Percentiles rank a stretch among this genome's conserved stretches.
These are phyloP conservation scores for Spatulosminthurus flaviceps DNA, from an alignment of 2,888 invertebrate genomes.

Conservation along the genomic window DNA sequence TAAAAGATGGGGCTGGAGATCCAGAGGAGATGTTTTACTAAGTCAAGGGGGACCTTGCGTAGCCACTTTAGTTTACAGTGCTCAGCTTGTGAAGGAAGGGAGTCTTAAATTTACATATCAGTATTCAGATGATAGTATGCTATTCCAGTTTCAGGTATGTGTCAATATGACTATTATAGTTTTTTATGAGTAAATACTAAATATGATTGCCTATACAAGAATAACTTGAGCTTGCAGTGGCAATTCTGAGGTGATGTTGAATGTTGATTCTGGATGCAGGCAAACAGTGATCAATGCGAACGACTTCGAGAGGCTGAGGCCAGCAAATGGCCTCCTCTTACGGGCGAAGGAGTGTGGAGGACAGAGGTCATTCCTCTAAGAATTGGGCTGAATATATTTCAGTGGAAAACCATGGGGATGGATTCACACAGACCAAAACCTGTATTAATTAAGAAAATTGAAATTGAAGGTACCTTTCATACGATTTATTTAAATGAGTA, in stretches of 20 bases:
- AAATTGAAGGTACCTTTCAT: slow-evolving; percentile 65
- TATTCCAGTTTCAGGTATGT: slow-evolving; percentile 69
- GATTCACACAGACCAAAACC: slow-evolving; percentile 66
- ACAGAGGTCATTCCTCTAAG: slow-evolving; percentile 67
- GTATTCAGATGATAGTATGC: slow-evolving; percentile 67
- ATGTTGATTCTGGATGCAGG: too few relatives aligned
- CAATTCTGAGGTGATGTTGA: too few relatives aligned
- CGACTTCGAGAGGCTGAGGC: slow-evolving; percentile 66
- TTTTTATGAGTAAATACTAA: too few relatives aligned
- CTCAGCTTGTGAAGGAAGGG: slow-evolving; percentile 70
- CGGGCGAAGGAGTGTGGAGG: slow-evolving; percentile 68
- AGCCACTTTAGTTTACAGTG: slow-evolving; percentile 69
- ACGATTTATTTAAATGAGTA: too few relatives aligned
- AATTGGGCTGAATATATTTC: slow-evolving; percentile 69
- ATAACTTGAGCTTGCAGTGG: too few relatives aligned
- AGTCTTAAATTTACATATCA: slow-evolving; percentile 69
- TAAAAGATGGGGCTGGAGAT: slow-evolving; percentile 69
- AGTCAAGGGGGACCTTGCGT: slow-evolving; percentile 69
- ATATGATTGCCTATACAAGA: too few relatives aligned
- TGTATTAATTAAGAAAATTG: slow-evolving; percentile 67
- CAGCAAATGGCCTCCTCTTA: slow-evolving; percentile 67
- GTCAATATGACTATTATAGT: not conserved
- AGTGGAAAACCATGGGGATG: slow-evolving; percentile 67
- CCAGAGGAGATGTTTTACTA: slow-evolving; percentile 68
- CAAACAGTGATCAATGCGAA: slow-evolving; percentile 70